phyloP scores from a whole-genome alignment of 1,140 invertebrate species.

The Sitobion miscanthi region DNA sequence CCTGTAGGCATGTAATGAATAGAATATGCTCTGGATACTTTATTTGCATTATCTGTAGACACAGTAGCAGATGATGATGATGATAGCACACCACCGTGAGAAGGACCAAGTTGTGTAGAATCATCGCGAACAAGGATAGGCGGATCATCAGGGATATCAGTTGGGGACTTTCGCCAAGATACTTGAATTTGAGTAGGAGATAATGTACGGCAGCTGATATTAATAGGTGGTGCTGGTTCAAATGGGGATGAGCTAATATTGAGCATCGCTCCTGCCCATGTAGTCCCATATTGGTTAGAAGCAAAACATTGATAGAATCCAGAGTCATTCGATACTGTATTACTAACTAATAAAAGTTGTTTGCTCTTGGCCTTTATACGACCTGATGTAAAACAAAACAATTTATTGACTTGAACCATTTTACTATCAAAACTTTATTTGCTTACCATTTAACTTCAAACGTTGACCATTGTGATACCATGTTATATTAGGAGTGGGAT shows the following conservation, averaged over 20 bases:
- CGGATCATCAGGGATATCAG: constrained; percentile 62
- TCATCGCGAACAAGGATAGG: constrained; percentile 24
- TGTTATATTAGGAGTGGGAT: constrained; percentile 69
- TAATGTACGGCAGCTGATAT: constrained; percentile 66
- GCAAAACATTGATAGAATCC: constrained; percentile 81
- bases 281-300: constrained; percentile 71
- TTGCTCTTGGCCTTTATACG: constrained; percentile 65
- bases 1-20: constrained; percentile 70
- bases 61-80: not conserved
- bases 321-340: constrained; percentile 71
- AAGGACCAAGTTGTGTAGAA: constrained; percentile 14
- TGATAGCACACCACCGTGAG: not conserved
- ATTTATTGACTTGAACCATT: not conserved
- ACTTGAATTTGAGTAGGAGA: constrained; percentile 68
- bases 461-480: constrained; percentile 76
- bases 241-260: constrained; percentile 66
- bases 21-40: constrained; percentile 68
- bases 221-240: constrained; percentile 68
- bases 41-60: not conserved
- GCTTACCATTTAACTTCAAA: constrained; percentile 68
- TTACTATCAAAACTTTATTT: not conserved
- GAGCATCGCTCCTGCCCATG: constrained; percentile 69
- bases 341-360: constrained; percentile 70
- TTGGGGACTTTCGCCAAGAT: constrained; percentile 66
- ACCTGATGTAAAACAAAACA: constrained; percentile 61